phyloP scores from a whole-genome alignment of 2,797 vertebrate genomes.

The Coranthus polyacanthus region DNA sequence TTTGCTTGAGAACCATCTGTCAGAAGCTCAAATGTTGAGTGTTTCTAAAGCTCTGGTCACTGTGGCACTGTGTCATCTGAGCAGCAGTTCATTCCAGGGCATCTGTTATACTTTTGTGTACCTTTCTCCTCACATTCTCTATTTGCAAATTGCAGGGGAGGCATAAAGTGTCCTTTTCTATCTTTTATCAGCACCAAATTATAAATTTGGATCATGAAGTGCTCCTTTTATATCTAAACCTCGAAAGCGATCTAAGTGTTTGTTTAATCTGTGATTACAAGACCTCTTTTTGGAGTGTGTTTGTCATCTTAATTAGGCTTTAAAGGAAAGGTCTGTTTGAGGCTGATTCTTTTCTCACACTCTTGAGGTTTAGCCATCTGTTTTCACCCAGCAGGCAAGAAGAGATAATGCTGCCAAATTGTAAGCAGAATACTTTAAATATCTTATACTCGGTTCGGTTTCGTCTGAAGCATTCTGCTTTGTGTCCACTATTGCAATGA shows the following conservation, averaged over 20 bases:
- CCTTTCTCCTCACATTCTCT: neutral
- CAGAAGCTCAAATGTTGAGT: neutral
- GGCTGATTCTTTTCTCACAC: slow-evolving; percentile 33
- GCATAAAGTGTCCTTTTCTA: neutral
- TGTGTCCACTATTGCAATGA: neutral
- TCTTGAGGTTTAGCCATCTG: slow-evolving; percentile 51
- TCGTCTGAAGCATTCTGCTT: slow-evolving; percentile 2
- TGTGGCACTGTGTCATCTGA: slow-evolving; percentile 5
- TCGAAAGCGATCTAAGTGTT: slow-evolving; percentile 26
- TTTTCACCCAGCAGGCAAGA: slow-evolving; percentile 33
- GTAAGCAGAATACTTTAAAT: slow-evolving; percentile 18
- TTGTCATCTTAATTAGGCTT: slow-evolving; percentile 46
- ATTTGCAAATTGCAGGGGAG: neutral
- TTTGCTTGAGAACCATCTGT: neutral
- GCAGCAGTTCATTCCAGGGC: slow-evolving; percentile 6
- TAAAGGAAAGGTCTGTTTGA: slow-evolving; percentile 37
- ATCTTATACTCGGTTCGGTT: slow-evolving; percentile 2
- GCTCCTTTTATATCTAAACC: slow-evolving; percentile 11
- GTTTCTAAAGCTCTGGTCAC: slow-evolving; percentile 1
- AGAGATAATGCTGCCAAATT: slow-evolving; percentile 35
- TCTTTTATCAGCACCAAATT: neutral
- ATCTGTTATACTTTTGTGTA: neutral
- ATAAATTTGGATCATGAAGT: neutral
- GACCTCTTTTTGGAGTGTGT: slow-evolving; percentile 32
- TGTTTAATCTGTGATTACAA: slow-evolving; percentile 37